Conservation (phyloP, 1,140 invertebrate species). For the Caenorhabditis inopinata region DNA sequence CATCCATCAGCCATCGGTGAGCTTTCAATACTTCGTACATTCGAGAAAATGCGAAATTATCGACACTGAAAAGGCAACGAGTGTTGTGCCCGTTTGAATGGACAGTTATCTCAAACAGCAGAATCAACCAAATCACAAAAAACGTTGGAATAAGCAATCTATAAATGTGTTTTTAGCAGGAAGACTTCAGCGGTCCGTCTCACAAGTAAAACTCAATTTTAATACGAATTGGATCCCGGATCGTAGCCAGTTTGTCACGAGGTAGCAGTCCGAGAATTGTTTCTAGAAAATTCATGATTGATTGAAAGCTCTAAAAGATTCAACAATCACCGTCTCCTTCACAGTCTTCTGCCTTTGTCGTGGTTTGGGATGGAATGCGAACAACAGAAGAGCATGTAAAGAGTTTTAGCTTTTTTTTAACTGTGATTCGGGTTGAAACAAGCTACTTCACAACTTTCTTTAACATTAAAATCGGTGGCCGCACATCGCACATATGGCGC, state of each 20-base stretch:
- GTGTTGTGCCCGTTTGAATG: background rate
- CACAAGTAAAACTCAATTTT: background rate
- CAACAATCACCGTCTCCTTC: background rate
- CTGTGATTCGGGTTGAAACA: too few species aligned
- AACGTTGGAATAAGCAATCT: background rate
- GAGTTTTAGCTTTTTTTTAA: too few species aligned
- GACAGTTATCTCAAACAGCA: background rate
- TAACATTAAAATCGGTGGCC: too few species aligned
- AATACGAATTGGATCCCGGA: background rate
- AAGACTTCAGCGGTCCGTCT: too few species aligned
- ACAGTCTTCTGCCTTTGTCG: background rate
- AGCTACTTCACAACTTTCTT: too few species aligned
- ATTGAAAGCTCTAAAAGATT: background rate
- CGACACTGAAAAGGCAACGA: background rate
- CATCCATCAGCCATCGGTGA: background rate
- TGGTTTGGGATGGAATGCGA: background rate
- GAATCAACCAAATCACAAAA: background rate
- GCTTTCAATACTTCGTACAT: background rate
- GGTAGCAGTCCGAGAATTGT: background rate
- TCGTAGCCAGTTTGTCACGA: background rate
- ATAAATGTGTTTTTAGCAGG: background rate
- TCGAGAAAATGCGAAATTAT: background rate
- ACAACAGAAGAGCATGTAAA: too few species aligned
- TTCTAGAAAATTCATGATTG: background rate
- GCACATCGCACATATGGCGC: too few species aligned